Base-by-base conservation (phyloP, 2,113 vertebrate genomes). In the Poeciliopsis turrubarensis region DNA sequence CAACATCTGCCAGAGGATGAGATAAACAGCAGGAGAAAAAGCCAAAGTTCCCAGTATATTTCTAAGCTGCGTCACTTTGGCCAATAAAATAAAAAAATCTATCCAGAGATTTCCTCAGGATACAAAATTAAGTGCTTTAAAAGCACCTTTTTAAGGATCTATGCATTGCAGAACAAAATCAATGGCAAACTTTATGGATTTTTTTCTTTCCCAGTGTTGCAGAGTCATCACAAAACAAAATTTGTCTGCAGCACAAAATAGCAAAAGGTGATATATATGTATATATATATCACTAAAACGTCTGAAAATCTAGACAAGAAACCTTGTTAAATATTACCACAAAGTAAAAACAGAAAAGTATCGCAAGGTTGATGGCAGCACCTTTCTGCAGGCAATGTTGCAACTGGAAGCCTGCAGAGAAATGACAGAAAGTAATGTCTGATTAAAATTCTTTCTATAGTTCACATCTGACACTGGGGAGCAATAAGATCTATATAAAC, bases 11-110 rank as follows among this genome's bases (percentile, higher is more conserved):
- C 66, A 34, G 2, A 1, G 68, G 31, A 65, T 17, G 29, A 84
- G 65, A 78, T 68, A 61, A 77, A 31, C 84, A 82, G 87, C 84
- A 69, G 84, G 87, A 84, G 31, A 65, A 72, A 74, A 41, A 62
- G 25, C 51, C 51, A n/a, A 10, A 57, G 51, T 25, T 11, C 25
- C 51, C 14, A 19, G 4, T 17, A 5, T 47, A 17, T 47, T 47
- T 57, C 51, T 10, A 8, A 57, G 25, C 51, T 57, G 25, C 25
- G 3, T 57, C 5, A 57, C 25, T 57, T 25, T 57, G 51, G 8
- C 19, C 51, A 57, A 57, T n/a, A n/a, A 57, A 54, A 54, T 4
- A 54, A 25, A 3, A 54, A n/a, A 10, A 25, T 54, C 2, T 57
- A 57, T n/a, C 11, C 25, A 57, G 51, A 57, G 51, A 41, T n/a